Conservation (phyloP, 2,888 invertebrate species). For the Parnassius apollo region DNA sequence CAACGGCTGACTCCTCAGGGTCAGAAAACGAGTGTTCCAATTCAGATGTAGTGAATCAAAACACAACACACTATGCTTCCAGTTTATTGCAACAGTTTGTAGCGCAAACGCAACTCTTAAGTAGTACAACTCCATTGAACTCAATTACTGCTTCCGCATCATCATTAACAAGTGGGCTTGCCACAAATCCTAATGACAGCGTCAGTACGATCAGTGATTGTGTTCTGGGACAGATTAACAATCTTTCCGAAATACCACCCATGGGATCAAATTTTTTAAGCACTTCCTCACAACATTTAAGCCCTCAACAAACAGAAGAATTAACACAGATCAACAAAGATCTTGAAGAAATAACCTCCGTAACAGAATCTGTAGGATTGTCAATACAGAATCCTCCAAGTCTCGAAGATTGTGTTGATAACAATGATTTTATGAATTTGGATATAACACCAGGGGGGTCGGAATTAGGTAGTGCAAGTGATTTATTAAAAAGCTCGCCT, state of each 20-base stretch:
- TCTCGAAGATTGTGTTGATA: slow-evolving; percentile 72
- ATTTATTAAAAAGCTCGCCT: slow-evolving; percentile 70
- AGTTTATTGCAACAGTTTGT: slow-evolving; percentile 90
- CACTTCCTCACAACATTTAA: slow-evolving; percentile 59
- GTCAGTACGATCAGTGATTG: slow-evolving; percentile 64
- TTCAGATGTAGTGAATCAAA: slow-evolving; percentile 75
- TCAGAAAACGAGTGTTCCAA: slow-evolving; percentile 86
- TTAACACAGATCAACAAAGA: slow-evolving; percentile 74
- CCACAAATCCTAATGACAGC: slow-evolving; percentile 53
- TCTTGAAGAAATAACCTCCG: slow-evolving; percentile 73
- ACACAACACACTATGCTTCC: slow-evolving; percentile 85
- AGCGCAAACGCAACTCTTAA: slow-evolving; percentile 87
- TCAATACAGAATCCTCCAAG: slow-evolving; percentile 66
- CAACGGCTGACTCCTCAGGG: slow-evolving; percentile 84
- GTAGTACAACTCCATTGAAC: slow-evolving; percentile 67
- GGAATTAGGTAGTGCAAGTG: slow-evolving; percentile 63
- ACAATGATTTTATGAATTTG: slow-evolving; percentile 71
- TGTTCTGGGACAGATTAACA: slow-evolving; percentile 68
- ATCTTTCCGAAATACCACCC: slow-evolving; percentile 60
- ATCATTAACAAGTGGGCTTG: slow-evolving; percentile 50
- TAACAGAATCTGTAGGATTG: slow-evolving; percentile 61
- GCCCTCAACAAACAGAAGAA: slow-evolving; percentile 75
- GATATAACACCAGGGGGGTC: slow-evolving; percentile 66
- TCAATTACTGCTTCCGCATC: slow-evolving; percentile 52
- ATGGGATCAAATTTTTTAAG: slow-evolving; percentile 63